Base-by-base conservation (phyloP, 2,797 vertebrate genomes). In the Sebastes nivosus region DNA sequence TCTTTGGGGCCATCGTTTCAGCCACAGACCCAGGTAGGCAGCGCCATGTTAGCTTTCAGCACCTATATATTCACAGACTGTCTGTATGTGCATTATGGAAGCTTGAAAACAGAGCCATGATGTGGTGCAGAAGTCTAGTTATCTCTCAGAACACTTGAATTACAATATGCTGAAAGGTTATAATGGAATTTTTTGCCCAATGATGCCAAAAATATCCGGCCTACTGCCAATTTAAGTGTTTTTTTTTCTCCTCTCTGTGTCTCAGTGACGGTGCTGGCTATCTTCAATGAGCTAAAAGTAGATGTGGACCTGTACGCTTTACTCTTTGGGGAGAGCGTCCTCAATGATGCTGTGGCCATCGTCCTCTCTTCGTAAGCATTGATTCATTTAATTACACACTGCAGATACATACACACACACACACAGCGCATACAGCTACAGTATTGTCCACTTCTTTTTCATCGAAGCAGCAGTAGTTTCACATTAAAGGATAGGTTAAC, bases 261-360 rank as follows among this genome's bases (percentile, higher is more conserved):
- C 78, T 74, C 94, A 99, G 98, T 99, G 94, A 99, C 98, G 3
- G 97, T 99, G 81, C 96, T 99, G 87, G 98, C 98, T 79, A 99
- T 99, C 93, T 99, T 99, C 94, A 97, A 99, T 5, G 98, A 99
- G 76, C 96, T 99, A 75, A 97, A 97, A 92, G 98, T 99, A 25
- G 98, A 99, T 57, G 98, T 99, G 84, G 98, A 99, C 90, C 96
- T 99, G 58, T 99, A 99, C 20, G 98, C 98, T 18, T 95, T 99
- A 80, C 96, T 99, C 78, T 99, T 99, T 91, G 98, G 98, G 5
- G 98, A 99, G 85, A 99, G 98, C 66, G 98, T 99, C 89, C 97
- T 99, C 84, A 99, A 99, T 12, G 98, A 99, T 84, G 98, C 98
- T 0, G 97, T 99, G 92, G 98, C 98, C 93, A 99, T 99, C 80